A percentile compares a stretch with the other conserved stretches of the same genome.
These are phyloP conservation scores for Motacilla alba DNA, from an alignment of 2,113 vertebrate species.

Conservation along the genomic window DNA sequence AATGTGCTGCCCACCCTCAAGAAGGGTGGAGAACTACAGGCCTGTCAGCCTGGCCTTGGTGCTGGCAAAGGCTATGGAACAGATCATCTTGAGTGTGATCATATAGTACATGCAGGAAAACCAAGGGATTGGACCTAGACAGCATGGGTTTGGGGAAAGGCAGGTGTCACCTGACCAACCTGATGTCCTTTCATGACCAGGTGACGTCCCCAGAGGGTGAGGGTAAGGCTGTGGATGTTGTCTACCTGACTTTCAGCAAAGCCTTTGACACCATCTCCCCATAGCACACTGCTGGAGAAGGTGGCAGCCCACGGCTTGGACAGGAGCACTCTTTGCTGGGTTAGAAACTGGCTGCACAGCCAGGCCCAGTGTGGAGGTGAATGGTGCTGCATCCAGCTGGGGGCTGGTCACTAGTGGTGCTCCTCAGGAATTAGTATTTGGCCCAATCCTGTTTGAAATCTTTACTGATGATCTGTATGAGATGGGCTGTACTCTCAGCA, in stretches of 20 bases:
- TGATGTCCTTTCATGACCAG: neutral
- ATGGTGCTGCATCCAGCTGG: neutral
- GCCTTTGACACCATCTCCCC: neutral
- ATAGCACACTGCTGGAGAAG: neutral
- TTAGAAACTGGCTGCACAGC: neutral
- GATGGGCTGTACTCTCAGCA: neutral
- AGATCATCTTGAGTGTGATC: neutral
- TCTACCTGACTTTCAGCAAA: neutral
- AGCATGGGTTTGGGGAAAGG: neutral
- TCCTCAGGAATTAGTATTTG: neutral
- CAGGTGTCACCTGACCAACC: neutral
- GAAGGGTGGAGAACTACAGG: neutral
- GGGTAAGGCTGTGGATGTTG: neutral
- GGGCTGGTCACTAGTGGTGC: too few species aligned
- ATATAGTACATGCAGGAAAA: neutral
- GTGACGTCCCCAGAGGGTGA: neutral
- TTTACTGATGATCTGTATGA: neutral
- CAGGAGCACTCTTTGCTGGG: neutral
- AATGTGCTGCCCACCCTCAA: neutral
- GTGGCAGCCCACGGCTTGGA: neutral
- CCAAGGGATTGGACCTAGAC: fast-evolving
- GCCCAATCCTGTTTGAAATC: neutral
- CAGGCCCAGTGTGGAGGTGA: neutral
- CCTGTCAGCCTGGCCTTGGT: neutral
- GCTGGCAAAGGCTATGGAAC: neutral